phyloP scores from a whole-genome alignment of 92 coral and sea anemone genomes.

The Plumapathes pennacea region DNA sequence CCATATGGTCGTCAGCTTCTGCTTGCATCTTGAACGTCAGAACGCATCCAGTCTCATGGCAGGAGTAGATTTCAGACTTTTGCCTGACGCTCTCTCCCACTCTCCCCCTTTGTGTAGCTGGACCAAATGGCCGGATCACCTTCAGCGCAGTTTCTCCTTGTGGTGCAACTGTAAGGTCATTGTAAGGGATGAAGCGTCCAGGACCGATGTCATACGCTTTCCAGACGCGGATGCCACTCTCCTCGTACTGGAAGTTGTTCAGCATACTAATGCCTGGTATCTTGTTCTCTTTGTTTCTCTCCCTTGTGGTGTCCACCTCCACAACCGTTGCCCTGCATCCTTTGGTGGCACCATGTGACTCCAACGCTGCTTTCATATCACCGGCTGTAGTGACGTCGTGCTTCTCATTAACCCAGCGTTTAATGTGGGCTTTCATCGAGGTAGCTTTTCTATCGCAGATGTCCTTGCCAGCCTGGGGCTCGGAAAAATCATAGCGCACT shows the following conservation, averaged over 20 bases:
- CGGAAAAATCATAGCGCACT: slow-evolving; percentile 45
- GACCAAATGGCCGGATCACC: too few species aligned
- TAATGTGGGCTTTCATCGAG: slow-evolving; percentile 46
- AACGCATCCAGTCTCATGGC: slow-evolving; percentile 25
- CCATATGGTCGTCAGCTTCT: slow-evolving; percentile 39
- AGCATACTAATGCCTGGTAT: slow-evolving; percentile 32
- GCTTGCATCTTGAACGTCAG: slow-evolving; percentile 16
- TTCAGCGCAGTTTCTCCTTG: slow-evolving; percentile 30
- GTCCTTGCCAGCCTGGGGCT: slow-evolving; percentile 55
- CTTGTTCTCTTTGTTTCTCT: slow-evolving; percentile 21
- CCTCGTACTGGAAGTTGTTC: slow-evolving; percentile 38
- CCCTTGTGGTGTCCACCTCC: slow-evolving; percentile 30
- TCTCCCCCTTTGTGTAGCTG: too few species aligned
- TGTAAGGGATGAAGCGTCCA: slow-evolving; percentile 36
- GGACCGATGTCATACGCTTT: slow-evolving; percentile 37
- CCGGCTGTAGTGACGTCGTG: slow-evolving; percentile 35
- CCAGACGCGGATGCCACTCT: slow-evolving; percentile 36
- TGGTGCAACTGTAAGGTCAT: slow-evolving; percentile 6
- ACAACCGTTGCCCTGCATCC: slow-evolving; percentile 42
- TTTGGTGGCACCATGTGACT: slow-evolving; percentile 35
- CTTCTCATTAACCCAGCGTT: slow-evolving; percentile 42
- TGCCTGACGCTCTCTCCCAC: too few species aligned
- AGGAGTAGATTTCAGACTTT: slow-evolving; percentile 16
- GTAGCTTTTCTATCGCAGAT: slow-evolving; percentile 49
- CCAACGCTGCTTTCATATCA: slow-evolving; percentile 52